These are phyloP conservation scores for Ophioderma brevispina DNA, from an alignment of 35 echinoderm and acorn worm species.

Conservation along the genomic window DNA sequence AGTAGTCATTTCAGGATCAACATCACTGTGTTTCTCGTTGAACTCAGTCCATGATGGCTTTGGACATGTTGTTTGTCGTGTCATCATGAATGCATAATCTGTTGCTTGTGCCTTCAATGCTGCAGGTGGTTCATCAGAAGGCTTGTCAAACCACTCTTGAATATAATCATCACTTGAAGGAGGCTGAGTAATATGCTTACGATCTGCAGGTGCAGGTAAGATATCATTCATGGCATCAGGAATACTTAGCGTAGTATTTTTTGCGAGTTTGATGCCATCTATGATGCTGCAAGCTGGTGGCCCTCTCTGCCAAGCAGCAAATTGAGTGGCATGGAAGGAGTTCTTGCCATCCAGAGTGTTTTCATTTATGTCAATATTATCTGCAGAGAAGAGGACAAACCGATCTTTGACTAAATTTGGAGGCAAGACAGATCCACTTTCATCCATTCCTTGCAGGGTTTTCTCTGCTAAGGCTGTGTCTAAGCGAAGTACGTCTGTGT, in stretches of 20 bases:
- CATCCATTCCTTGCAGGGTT: slow-evolving; percentile 21
- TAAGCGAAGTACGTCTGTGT: background rate
- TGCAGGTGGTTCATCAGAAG: background rate
- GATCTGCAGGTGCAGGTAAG: background rate
- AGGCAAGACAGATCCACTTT: slow-evolving; percentile 36
- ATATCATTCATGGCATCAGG: slow-evolving; percentile 22
- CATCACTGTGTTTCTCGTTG: slow-evolving; percentile 18
- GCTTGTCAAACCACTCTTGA: background rate
- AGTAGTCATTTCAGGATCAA: slow-evolving; percentile 7
- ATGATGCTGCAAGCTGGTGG: background rate
- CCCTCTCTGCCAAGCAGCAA: slow-evolving; percentile 34
- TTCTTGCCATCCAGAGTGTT: slow-evolving; percentile 55
- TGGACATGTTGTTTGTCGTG: background rate
- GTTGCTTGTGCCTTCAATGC: slow-evolving; percentile 16
- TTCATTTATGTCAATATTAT: slow-evolving; percentile 62
- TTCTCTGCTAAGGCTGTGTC: slow-evolving; percentile 36
- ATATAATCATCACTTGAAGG: background rate
- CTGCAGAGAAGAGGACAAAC: slow-evolving; percentile 39
- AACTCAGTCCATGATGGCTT: slow-evolving; percentile 48
- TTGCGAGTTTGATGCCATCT: background rate
- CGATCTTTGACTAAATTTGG: background rate
- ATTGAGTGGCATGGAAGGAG: slow-evolving; percentile 54
- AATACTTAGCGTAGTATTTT: background rate
- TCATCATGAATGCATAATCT: slow-evolving; percentile 17
- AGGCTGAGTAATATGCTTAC: background rate